Percentiles rank a stretch among this genome's conserved stretches.
Conservation (phyloP, 2,888 invertebrate species). For the Sisyra terminalis region DNA sequence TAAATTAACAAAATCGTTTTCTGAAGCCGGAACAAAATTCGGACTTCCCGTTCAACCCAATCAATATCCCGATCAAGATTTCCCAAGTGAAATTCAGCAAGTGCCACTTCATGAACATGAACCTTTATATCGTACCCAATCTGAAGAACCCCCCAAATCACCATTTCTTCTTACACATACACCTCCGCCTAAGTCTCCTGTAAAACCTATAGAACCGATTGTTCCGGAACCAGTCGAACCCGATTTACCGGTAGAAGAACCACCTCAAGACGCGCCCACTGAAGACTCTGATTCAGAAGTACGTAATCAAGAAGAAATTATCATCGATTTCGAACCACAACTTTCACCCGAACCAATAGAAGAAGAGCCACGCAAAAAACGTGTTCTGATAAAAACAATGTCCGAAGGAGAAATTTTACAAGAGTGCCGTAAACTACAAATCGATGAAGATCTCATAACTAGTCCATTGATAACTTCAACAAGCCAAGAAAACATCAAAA, state of each 20-base stretch:
- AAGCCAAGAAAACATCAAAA: constrained; percentile 41
- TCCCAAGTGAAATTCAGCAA: constrained; percentile 11
- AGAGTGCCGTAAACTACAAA: constrained; percentile 34
- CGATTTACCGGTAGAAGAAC: constrained; percentile 3
- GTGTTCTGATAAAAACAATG: constrained; percentile 51
- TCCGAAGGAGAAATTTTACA: constrained; percentile 66
- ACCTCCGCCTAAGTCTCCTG: constrained; percentile 26
- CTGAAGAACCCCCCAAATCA: constrained; percentile 69
- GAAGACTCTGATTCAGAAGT: constrained; percentile 29
- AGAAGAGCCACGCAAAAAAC: constrained; percentile 24
- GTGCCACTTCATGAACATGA: constrained; percentile 42
- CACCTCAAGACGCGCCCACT: constrained; percentile 18
- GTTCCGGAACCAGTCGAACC: neutral
- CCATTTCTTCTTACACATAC: constrained; percentile 45
- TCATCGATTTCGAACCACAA: constrained; percentile 74
- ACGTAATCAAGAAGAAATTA: constrained; percentile 61
- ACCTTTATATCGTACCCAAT: constrained; percentile 64
- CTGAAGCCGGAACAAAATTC: constrained; percentile 48
- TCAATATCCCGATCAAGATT: constrained; percentile 12
- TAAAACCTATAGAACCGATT: constrained; percentile 16
- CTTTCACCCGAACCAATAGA: constrained; percentile 35
- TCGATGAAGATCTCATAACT: constrained; percentile 30
- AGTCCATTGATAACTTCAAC: constrained; percentile 36
- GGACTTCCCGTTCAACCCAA: constrained; percentile 18
- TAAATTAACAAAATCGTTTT: constrained; percentile 68